Evolutionary conservation across 2,113 vertebrate genomes (phyloP).

Genomic region (Chloebia gouldiae): DNA sequence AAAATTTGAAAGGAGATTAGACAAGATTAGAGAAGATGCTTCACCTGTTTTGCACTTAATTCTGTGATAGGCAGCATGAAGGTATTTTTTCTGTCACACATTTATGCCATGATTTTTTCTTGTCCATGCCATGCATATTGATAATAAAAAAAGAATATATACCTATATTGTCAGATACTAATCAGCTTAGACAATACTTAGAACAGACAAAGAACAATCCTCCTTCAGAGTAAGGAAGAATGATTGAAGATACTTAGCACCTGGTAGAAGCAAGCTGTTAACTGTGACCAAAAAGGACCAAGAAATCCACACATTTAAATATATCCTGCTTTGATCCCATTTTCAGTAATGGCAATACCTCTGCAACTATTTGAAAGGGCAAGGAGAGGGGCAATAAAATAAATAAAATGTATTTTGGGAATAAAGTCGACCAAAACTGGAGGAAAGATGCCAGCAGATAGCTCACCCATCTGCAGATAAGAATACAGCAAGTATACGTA

Average conservation of each 20-base stretch:
- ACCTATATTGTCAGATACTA: not conserved
- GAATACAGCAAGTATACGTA: not conserved
- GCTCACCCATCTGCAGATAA: not conserved
- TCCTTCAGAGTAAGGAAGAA: not conserved
- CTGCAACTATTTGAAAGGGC: not conserved
- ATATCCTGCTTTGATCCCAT: not conserved
- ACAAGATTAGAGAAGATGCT: not conserved
- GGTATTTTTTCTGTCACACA: not conserved
- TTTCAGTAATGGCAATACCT: not conserved
- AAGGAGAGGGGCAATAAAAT: not conserved
- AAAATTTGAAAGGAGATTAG: not conserved
- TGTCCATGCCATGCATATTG: not conserved
- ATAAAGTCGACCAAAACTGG: not conserved
- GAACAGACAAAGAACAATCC: not conserved
- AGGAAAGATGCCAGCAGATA: not conserved
- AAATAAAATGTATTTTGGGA: not conserved
- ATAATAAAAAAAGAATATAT: not conserved
- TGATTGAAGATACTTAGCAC: not conserved
- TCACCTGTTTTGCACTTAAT: not conserved
- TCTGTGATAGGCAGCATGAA: not conserved
- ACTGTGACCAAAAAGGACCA: not conserved
- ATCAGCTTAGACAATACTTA: not conserved
- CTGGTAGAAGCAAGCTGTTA: not conserved
- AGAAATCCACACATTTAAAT: not conserved
- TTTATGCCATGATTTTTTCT: not conserved